Evolutionary conservation across 1,140 invertebrate genomes (phyloP).

Genomic region (Gryon sp.): DNA sequence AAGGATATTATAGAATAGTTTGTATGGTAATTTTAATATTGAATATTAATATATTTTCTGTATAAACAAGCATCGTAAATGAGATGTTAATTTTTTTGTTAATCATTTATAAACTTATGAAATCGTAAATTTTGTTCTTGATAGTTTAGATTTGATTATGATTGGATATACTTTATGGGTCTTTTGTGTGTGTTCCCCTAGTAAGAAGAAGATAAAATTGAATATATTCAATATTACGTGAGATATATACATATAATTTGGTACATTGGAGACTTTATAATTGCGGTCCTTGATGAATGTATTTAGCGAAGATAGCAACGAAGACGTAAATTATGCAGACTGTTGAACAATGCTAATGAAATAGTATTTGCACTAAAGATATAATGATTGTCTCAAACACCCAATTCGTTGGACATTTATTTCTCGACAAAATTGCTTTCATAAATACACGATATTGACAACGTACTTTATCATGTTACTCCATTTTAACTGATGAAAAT

Average conservation of each 20-base stretch:
- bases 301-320: slow-evolving; percentile 30
- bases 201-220: slow-evolving; percentile 8
- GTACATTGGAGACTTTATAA: slow-evolving; percentile 26
- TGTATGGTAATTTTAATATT: too few species aligned
- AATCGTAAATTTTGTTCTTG: too few species aligned
- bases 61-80: too few species aligned
- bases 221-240: slow-evolving; percentile 45
- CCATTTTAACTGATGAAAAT: too few species aligned
- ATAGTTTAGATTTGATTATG: too few species aligned
- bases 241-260: slow-evolving; percentile 38
- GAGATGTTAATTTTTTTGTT: too few species aligned
- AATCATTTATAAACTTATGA: too few species aligned
- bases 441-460: slow-evolving; percentile 7
- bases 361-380: slow-evolving; percentile 5
- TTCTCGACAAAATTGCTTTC: slow-evolving; percentile 5
- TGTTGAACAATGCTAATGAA: slow-evolving; percentile 45
- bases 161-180: too few species aligned
- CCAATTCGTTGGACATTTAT: slow-evolving; percentile 1
- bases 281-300: slow-evolving; percentile 35
- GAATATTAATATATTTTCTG: too few species aligned
- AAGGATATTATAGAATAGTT: too few species aligned
- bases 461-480: slow-evolving; percentile 8
- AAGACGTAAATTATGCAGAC: slow-evolving; percentile 32
- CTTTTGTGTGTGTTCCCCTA: too few species aligned
- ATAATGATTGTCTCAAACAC: slow-evolving; percentile 13